Evolutionary conservation across 2,797 vertebrate species (phyloP).

Genomic region (Tapera naevia): DNA sequence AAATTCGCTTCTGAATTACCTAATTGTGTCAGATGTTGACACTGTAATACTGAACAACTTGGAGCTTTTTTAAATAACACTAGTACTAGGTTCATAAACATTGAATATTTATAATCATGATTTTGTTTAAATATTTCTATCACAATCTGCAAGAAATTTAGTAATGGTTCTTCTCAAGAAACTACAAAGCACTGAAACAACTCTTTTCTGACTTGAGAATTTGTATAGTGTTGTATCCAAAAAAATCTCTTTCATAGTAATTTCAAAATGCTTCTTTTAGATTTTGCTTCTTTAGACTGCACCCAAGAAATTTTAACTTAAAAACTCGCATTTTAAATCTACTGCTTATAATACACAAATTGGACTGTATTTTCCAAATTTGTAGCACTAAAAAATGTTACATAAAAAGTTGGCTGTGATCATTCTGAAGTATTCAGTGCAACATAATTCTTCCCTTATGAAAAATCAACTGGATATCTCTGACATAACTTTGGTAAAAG

Average conservation of each 20-base stretch:
- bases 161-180: neutral
- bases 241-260: neutral
- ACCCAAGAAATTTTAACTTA: neutral
- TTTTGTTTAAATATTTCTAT: neutral
- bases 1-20: neutral
- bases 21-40: neutral
- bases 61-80: neutral
- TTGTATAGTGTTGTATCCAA: fast-evolving
- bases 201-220: neutral
- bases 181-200: neutral
- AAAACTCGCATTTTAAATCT: neutral
- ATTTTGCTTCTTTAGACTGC: neutral
- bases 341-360: neutral
- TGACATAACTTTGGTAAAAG: neutral
- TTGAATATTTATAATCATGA: neutral
- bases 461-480: neutral
- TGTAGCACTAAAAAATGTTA: neutral
- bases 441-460: neutral
- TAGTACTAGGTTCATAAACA: neutral
- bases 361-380: neutral
- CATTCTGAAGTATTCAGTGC: neutral
- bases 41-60: neutral
- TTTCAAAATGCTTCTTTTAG: neutral
- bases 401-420: neutral
- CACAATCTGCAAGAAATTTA: neutral